A percentile compares a stretch with the other conserved stretches of the same genome.
phyloP scores from a whole-genome alignment of 1,140 invertebrate species.

The Polypedilum pembai region DNA sequence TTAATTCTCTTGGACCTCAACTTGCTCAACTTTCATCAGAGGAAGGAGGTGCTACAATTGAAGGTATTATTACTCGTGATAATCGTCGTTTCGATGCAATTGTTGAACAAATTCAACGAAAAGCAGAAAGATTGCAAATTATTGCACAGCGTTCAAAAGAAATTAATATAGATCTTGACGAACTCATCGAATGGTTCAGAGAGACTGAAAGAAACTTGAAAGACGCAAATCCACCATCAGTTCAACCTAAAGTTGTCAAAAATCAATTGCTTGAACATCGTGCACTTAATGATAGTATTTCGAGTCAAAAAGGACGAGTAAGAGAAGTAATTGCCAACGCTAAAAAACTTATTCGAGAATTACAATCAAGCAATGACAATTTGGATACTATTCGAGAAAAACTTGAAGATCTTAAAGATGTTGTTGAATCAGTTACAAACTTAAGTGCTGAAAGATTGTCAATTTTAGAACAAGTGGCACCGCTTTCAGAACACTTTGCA shows the following conservation, averaged over 20 bases:
- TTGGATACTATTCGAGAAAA: conserved; percentile 71
- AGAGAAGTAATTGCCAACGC: conserved; percentile 85
- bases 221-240: conserved; percentile 80
- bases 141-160: conserved; percentile 84
- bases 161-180: conserved; percentile 90
- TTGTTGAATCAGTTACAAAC: conserved; percentile 75
- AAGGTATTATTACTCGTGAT: conserved; percentile 82
- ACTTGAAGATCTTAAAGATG: conserved; percentile 78
- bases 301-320: conserved; percentile 82
- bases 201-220: conserved; percentile 77
- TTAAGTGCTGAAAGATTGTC: conserved; percentile 74
- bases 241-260: conserved; percentile 79
- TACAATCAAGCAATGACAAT: conserved; percentile 77
- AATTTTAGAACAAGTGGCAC: conserved; percentile 81
- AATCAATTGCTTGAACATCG: conserved; percentile 91
- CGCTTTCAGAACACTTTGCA: conserved; percentile 79
- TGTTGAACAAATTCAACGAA: conserved; percentile 88
- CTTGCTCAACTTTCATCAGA: conserved; percentile 86
- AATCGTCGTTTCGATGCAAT: conserved; percentile 91
- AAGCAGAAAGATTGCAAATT: conserved; percentile 81
- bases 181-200: conserved; percentile 91
- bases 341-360: conserved; percentile 90
- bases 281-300: conserved; percentile 90
- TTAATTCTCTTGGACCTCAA: conserved; percentile 86
- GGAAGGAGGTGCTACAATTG: conserved; percentile 85